Evolutionary conservation across 2,888 invertebrate species (phyloP), one percentile per base, ranked within the genome.

Genomic region (Ceriagrion tenellum): DNA sequence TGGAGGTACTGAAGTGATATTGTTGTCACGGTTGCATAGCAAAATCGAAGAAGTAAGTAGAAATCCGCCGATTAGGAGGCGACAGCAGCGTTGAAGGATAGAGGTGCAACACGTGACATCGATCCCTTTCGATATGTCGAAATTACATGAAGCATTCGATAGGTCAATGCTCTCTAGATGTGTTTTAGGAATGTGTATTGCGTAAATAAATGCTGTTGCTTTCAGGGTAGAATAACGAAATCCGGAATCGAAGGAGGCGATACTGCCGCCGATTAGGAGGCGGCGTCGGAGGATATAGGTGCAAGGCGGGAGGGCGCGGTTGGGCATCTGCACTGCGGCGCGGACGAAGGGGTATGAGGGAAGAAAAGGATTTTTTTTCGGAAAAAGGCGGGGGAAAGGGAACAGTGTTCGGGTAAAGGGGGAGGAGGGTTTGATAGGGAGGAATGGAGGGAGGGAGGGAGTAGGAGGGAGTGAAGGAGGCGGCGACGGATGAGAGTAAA

Each of bases 301-400:
- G 81, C 81, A 81, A 81, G 81, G 81, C 8, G 47, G 81, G 74
- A 26, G 81, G 26, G 81, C 13, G 30, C 81, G 81, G 81, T 81
- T 30, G 81, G 81, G 81, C 81, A 81, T 81, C 81, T 81, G 81
- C 81, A 81, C 30, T 81, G 81, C 81, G 81, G 81, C 81, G 81
- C 69, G 81, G 81, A 81, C 81, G 81, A 35, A 35, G 81, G 8
- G 89, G 89, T n/a, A 20, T 23, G 47, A n/a, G 40, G n/a, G n/a
- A 89, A 89, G 55, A 89, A 55, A 89, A 40, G 89, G 89, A 55
- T 47, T 55, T 47, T 55, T 47, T 89, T 47, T 89, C 26, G 89
- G 47, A n/a, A 26, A 89, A 40, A 55, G 89, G 10, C 40, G 40
- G 55, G 40, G 26, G 10, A 26, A 89, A n/a, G 40, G 88, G 47